Base-by-base conservation (phyloP, 2,113 vertebrate species). In the Pitta sordida region DNA sequence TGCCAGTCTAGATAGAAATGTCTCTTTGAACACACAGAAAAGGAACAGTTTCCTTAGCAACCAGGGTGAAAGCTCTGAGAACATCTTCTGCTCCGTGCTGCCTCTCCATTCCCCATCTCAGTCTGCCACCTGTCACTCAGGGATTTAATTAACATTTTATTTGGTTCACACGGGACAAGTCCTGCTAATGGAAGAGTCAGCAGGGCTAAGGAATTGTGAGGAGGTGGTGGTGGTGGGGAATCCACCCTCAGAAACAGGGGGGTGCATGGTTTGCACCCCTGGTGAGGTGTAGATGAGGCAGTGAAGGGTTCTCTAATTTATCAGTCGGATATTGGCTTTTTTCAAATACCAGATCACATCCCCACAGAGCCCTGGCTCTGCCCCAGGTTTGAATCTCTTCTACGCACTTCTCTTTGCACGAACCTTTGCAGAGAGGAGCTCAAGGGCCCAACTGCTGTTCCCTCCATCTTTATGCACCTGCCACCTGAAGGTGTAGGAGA, bases 41-140 rank as follows among this genome's bases (percentile, higher is more conserved):
- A 91, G 63, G 64, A 96, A 43, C 41, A 63, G 96, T 97, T 95
- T 94, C 96, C 95, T 73, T 95, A 91, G 94, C 96, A 97, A 96
- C 95, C 62, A 73, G 58, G 43, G 46, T 0, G 0, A 94, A 92
- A 86, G 36, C 80, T 70, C 76, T 77, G 60, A 86, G 74, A 91
- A 58, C 62, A 76, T 43, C 26, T n/a, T 37, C 67, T 62, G 32
- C 60, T 88, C 52, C 39, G 17, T 36, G 39, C 30, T 63, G 27
- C 26, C 88, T 77, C 19, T 6, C 51, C 77, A 79, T 87, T 92
- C 13, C 73, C 15, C 76, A 83, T 34, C 56, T 86, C 94, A 81
- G 76, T 77, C 78, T 86, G 83, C 55, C 82, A 92, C 84, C 73
- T 93, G 79, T 73, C 88, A 84, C 49, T 92, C 75, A 78, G 0